Evolutionary conservation across 2,888 invertebrate species (phyloP), one percentile per base, ranked within the genome.

Genomic region (Elegia similella): DNA sequence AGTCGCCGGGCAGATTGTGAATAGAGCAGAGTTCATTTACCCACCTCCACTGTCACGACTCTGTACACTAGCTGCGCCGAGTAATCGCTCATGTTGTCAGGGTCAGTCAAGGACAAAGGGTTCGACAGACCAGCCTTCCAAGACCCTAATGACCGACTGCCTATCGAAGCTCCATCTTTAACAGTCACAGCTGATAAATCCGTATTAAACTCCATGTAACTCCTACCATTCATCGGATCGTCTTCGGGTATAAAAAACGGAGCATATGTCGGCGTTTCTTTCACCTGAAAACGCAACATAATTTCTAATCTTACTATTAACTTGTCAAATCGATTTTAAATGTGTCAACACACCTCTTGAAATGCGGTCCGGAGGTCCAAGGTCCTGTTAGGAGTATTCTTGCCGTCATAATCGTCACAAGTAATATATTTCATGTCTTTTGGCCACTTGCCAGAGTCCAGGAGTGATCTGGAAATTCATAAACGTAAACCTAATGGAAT

Each of bases 11-110:
- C 71, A 70, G 70, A 73, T 72, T 80, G 70, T 78, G 79, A 80
- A 78, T 80, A 78, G 68, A 62, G 63, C 59, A 17, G 73, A 76
- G 84, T 83, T 88, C 85, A 75, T 86, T 85, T 75, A 92, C 93
- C 90, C 87, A 97, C 97, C 92, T 95, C 93, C 29, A 97, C 95
- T 0, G 97, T 97, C 52, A 96, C 96, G 55, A 98, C 94, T 66
- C 97, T 93, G 86, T 98, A 98, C n/a, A 96, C 96, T 32, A 95
- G 94, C 69, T 95, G 95, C 3, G 97, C 96, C 0, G 95, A 95
- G 67, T 95, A 94, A 81, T 95, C 96, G 67, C 92, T 93, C 92
- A 96, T 94, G 54, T 93, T 93, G 65, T 92, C 92, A 47, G 94
- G 93, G 80, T 94, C 94, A 64, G 92, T 92, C 67, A 95, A 93